Evolutionary conservation across 2,888 invertebrate species (phyloP), one percentile per base, ranked within the genome.

Genomic region (Apodemia duryi): DNA sequence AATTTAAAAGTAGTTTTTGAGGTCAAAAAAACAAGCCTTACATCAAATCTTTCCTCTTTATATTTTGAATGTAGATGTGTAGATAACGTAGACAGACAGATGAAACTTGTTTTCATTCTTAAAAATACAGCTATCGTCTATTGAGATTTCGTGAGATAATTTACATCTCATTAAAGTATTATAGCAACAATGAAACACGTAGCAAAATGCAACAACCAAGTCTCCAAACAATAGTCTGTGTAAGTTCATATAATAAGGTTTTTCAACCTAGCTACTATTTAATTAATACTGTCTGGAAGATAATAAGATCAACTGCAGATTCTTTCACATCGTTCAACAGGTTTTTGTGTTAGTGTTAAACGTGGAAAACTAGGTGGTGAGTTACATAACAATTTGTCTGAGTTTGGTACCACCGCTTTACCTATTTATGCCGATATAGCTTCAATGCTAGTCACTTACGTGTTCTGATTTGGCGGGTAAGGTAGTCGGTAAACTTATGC

Each of bases 151-250:
- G 71, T 75, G 73, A 74, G 74, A 76, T 46, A 46, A 46, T 73
- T 75, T 76, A 69, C 71, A 63, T 65, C 68, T 70, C 72, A 76
- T 77, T 77, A 77, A 72, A 67, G 67, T 64, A 67, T 70, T 66
- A 63, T 65, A 67, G 71, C 69, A 74, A 83, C 79, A 83, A 82
- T 82, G 71, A 74, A 68, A 71, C 70, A 73, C 69, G 75, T 71
- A 73, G 72, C 69, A 69, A 68, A 68, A 74, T 78, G 75, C 79
- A 76, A 69, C 74, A 77, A 46, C 46, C 5, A 71, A 77, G 81
- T 77, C 72, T 76, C 71, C 69, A 70, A 65, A 72, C 65, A 68
- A 68, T 72, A 71, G 73, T 71, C 70, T 46, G 13, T 46, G 75
- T 65, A 70, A 73, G 71, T 73, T 78, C 81, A 82, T 75, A 70